Evolutionary conservation across 2,113 vertebrate species (phyloP).

Genomic region (Tetrao urogallus): DNA sequence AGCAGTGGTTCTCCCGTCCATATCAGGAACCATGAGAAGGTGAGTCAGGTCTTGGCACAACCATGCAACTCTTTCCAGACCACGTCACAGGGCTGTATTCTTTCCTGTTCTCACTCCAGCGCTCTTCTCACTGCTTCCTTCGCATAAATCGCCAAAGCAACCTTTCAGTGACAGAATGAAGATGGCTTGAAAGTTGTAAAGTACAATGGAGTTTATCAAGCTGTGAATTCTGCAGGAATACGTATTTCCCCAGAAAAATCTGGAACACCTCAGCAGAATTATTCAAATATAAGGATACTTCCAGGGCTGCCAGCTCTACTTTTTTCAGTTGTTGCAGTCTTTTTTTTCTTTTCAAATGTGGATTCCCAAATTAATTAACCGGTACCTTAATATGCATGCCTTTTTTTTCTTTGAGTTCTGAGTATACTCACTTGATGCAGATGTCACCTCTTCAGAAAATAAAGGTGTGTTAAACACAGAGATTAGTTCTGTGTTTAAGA

Average conservation of each 20-base stretch:
- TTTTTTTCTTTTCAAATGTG: background rate
- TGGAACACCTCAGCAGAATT: background rate
- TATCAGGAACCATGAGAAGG: background rate
- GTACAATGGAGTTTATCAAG: background rate
- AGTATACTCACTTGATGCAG: background rate
- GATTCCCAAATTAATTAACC: background rate
- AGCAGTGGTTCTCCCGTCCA: background rate
- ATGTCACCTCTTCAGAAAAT: background rate
- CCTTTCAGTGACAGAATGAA: background rate
- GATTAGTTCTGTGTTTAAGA: background rate
- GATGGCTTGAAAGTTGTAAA: background rate
- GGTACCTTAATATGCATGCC: background rate
- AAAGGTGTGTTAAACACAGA: background rate
- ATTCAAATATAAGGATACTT: background rate
- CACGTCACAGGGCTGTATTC: background rate
- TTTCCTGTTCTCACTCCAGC: background rate
- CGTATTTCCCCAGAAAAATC: background rate
- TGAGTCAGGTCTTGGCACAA: background rate
- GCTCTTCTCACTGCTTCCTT: background rate
- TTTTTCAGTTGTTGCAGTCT: background rate
- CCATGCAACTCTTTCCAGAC: background rate
- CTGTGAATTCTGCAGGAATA: background rate
- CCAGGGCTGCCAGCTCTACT: background rate
- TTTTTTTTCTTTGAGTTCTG: background rate
- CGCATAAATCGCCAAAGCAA: background rate